These are phyloP conservation scores for Lucilia sericata DNA, from an alignment of 1,140 invertebrate species.

Conservation along the genomic window DNA sequence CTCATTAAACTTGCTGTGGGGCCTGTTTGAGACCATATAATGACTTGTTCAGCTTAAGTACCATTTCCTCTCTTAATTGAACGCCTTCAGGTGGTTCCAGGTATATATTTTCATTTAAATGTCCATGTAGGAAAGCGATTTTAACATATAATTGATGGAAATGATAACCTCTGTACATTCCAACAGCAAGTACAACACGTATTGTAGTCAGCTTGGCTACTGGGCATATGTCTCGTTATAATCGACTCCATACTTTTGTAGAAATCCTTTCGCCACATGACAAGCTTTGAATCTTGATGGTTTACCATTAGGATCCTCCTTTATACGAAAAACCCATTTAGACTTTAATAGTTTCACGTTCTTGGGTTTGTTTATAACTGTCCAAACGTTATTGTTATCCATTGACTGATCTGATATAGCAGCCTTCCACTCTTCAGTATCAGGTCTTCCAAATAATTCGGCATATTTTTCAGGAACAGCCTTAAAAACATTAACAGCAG, in stretches of 20 bases:
- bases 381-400: constrained; percentile 54
- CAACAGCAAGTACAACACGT: constrained; percentile 1
- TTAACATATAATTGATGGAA: not conserved
- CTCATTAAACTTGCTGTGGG: too few species aligned
- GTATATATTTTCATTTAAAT: not conserved
- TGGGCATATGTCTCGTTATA: not conserved
- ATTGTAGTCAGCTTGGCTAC: not conserved
- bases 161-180: not conserved
- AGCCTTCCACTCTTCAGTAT: constrained; percentile 51
- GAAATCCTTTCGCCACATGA: too few species aligned
- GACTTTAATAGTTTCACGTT: too few species aligned
- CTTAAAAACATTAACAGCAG: constrained; percentile 35
- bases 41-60: too few species aligned
- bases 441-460: constrained; percentile 49
- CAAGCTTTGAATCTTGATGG: too few species aligned
- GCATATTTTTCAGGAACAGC: constrained; percentile 47
- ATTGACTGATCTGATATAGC: constrained; percentile 54
- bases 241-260: too few species aligned
- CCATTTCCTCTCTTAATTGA: too few species aligned
- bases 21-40: constrained; percentile 21
- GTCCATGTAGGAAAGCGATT: not conserved
- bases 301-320: too few species aligned
- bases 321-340: too few species aligned
- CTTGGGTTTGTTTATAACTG: too few species aligned
- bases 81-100: too few species aligned